Conservation (phyloP, 2,888 invertebrate species). For the Ligdia adustata region DNA sequence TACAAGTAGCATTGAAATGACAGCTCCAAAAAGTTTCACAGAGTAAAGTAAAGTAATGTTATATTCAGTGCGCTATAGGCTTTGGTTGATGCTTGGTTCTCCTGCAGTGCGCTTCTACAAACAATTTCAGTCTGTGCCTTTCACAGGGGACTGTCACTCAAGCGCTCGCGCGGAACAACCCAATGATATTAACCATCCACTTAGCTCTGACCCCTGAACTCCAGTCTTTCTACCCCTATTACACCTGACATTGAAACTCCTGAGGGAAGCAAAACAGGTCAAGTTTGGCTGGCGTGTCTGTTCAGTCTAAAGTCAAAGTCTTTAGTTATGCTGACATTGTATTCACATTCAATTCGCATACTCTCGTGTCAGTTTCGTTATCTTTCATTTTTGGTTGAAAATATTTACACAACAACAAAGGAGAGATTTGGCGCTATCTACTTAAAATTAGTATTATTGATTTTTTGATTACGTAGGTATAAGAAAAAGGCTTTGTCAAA, state of each 20-base stretch:
- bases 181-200: conserved; percentile 68
- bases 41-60: conserved; percentile 19
- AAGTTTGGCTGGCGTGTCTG: conserved; percentile 45
- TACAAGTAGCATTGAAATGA: conserved; percentile 12
- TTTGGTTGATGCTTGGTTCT: conserved; percentile 47
- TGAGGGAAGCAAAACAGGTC: conserved; percentile 41
- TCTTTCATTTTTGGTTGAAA: conserved; percentile 48
- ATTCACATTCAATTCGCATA: conserved; percentile 66
- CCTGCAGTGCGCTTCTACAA: conserved; percentile 62
- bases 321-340: conserved; percentile 71
- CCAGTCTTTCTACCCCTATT: conserved; percentile 41
- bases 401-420: conserved; percentile 24
- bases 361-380: conserved; percentile 54
- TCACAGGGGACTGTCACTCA: conserved; percentile 78
- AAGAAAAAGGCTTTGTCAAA: too few species aligned
- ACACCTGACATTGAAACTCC: conserved; percentile 35
- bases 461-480: too few species aligned
- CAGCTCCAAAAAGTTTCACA: conserved; percentile 23
- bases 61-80: conserved; percentile 24
- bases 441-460: too few species aligned
- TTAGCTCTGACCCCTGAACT: conserved; percentile 52
- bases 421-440: conserved; percentile 15
- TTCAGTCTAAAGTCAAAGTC: conserved; percentile 64
- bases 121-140: conserved; percentile 64
- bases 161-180: conserved; percentile 68